A percentile compares a stretch with the other conserved stretches of the same genome.
Conservation (phyloP, 2,888 invertebrate genomes). For the Leucophora obtusa region DNA sequence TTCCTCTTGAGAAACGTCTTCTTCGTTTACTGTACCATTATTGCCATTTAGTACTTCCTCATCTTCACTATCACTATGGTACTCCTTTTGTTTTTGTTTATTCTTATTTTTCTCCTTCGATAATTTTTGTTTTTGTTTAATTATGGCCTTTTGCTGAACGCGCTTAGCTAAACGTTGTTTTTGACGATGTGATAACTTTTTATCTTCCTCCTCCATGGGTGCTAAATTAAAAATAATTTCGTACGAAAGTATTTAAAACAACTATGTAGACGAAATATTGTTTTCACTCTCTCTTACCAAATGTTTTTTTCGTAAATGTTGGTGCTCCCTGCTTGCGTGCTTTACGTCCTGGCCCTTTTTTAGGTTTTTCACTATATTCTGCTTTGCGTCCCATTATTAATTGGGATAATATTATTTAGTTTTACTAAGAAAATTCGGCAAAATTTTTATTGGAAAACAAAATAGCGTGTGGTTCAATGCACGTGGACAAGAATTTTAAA, state of each 20-base stretch:
- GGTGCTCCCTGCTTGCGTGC: slow-evolving; percentile 92
- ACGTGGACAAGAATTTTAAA: slow-evolving; percentile 56
- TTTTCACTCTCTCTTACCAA: slow-evolving; percentile 69
- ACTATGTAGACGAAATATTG: no score
- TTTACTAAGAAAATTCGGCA: slow-evolving; percentile 42
- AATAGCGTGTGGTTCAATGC: slow-evolving; percentile 43
- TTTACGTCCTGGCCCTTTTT: slow-evolving; percentile 92
- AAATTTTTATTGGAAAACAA: slow-evolving; percentile 14
- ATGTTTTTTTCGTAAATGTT: slow-evolving; percentile 76
- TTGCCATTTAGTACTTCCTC: slow-evolving; percentile 67
- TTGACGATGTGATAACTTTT: slow-evolving; percentile 85
- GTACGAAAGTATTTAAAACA: not conserved
- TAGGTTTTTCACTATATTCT: slow-evolving; percentile 86
- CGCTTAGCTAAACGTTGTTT: slow-evolving; percentile 84
- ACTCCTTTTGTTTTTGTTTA: slow-evolving; percentile 68
- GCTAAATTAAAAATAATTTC: slow-evolving; percentile 65
- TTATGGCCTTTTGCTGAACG: slow-evolving; percentile 79
- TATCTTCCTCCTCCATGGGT: slow-evolving; percentile 80
- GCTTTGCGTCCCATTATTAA: slow-evolving; percentile 90
- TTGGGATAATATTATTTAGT: slow-evolving; percentile 19
- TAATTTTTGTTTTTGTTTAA: slow-evolving; percentile 70
- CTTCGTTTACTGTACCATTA: slow-evolving; percentile 4
- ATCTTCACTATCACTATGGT: slow-evolving; percentile 73
- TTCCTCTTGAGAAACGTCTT: slow-evolving; percentile 58
- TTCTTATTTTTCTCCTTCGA: slow-evolving; percentile 54